Base-by-base conservation (phyloP, 2,888 invertebrate species). In the Lobophora halterata region DNA sequence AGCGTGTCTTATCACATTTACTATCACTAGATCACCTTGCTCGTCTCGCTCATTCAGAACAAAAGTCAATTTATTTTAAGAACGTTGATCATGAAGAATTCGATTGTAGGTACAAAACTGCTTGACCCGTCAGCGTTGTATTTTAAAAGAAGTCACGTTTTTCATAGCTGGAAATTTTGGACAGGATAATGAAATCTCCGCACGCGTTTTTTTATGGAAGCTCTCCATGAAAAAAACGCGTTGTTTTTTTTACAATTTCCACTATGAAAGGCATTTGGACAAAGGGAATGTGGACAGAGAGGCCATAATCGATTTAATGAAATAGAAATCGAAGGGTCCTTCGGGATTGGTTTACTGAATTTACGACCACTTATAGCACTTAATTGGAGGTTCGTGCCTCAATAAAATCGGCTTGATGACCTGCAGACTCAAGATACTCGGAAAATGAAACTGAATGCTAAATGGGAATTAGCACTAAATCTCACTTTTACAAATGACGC, bases 311-410 rank as follows among this genome's bases (percentile, higher is more conserved):
- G 77, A 79, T 79, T 77, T 79, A 82, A 80, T 79, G 78, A 80
- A 80, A 80, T 72, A 70, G 74, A 73, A 75, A 76, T 78, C 72
- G 79, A 75, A 75, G 70, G 75, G 73, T 60, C 62, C 68, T 58
- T 63, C 65, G 75, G 68, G 78, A 77, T 79, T 71, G 70, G 76
- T 61, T 71, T 73, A 71, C 73, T 59, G 71, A 81, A 82, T 82
- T 83, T 81, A 82, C 79, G 79, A 75, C 71, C 65, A 67, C 69
- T 68, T 73, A 71, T 68, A 73, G 66, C 71, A 63, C 80, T 80
- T 82, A 82, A 83, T 83, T 83, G 81, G 73, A 73, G 71, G 66
- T 76, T 77, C 71, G 76, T 74, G 75, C 70, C 65, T 76, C 72
- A 75, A 79, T 82, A 83, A 81, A 82, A 81, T 69, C 60, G 65